Evolutionary conservation across 2,113 vertebrate species (phyloP).

Genomic region (Poecile atricapillus): DNA sequence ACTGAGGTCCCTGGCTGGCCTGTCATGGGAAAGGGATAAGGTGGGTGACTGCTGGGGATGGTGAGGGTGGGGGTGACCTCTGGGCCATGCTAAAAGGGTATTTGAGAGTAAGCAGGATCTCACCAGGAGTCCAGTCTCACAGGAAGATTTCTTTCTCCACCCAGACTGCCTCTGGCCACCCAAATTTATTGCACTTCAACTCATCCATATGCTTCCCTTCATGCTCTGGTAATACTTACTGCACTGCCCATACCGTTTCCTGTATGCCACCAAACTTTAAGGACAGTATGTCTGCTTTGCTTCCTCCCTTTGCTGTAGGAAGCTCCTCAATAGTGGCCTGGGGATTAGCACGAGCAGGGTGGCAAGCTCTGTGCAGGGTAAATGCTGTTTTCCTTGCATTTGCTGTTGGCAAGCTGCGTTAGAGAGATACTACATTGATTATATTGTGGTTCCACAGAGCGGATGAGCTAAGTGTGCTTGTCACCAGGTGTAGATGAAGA

Average conservation of each 20-base stretch:
- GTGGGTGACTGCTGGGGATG: accelerated
- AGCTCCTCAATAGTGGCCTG: neutral
- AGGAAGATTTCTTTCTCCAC: neutral
- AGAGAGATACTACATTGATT: neutral
- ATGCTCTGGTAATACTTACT: neutral
- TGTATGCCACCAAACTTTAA: neutral
- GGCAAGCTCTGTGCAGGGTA: neutral
- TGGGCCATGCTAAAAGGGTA: neutral
- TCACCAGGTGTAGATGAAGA: neutral
- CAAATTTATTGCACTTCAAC: neutral
- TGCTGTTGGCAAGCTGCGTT: neutral
- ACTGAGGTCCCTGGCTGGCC: neutral
- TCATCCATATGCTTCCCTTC: neutral
- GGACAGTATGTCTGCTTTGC: neutral
- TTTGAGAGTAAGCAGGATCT: neutral
- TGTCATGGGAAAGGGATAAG: accelerated
- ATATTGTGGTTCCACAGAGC: neutral
- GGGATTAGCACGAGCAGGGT: neutral
- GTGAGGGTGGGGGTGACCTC: accelerated
- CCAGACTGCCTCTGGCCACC: too few relatives aligned
- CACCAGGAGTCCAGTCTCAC: neutral
- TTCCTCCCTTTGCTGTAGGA: neutral
- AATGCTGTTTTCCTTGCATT: neutral
- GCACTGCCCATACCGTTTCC: neutral
- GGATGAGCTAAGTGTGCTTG: neutral